Conservation (phyloP, 2,797 vertebrate genomes). For the Heliangelus exortis region DNA sequence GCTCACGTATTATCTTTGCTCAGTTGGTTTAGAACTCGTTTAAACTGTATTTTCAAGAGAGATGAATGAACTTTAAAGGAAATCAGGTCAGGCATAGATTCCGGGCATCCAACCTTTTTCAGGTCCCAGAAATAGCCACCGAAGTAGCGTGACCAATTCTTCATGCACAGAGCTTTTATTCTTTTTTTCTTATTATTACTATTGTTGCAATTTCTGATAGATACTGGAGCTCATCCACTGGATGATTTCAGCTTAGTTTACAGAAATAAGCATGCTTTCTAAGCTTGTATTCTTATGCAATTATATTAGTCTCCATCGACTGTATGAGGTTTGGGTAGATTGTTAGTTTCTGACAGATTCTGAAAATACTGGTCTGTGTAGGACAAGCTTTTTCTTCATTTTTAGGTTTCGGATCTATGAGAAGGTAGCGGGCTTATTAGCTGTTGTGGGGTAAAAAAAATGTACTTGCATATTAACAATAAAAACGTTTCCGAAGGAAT, state of each 20-base stretch:
- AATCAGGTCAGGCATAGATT: constrained; percentile 74
- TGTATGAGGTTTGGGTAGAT: neutral
- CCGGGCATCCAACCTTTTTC: constrained; percentile 59
- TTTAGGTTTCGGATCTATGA: neutral
- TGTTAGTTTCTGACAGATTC: neutral
- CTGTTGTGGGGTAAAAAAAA: neutral
- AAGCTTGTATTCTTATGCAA: neutral
- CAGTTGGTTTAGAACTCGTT: constrained; percentile 16
- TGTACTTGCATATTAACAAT: neutral
- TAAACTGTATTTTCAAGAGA: constrained; percentile 14
- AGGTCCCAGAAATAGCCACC: constrained; percentile 53
- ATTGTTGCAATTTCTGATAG: neutral
- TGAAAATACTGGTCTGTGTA: neutral
- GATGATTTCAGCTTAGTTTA: neutral
- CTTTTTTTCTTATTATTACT: neutral
- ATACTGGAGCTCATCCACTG: neutral
- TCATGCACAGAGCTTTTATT: neutral
- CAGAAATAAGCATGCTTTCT: neutral
- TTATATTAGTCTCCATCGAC: neutral
- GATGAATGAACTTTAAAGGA: constrained; percentile 64
- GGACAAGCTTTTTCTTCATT: neutral
- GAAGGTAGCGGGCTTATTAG: rapidly evolving
- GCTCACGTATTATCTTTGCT: neutral
- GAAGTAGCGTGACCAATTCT: constrained; percentile 45
- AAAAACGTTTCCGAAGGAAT: neutral